These are phyloP conservation scores for Onychomys torridus DNA, from an alignment of 2,797 vertebrate genomes.

Conservation along the genomic window DNA sequence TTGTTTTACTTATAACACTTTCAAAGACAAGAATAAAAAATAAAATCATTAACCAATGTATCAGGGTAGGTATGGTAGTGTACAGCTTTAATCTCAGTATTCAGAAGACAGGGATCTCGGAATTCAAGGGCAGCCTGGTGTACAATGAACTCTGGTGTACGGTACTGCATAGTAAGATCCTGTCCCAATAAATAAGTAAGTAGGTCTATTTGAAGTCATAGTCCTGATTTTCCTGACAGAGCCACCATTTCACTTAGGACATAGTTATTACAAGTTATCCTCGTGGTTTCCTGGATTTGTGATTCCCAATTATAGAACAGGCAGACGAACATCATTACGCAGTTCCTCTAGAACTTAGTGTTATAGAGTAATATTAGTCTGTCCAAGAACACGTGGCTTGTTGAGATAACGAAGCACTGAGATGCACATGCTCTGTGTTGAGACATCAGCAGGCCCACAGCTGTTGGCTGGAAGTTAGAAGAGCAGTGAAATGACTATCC, in stretches of 20 bases:
- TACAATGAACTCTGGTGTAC: background rate
- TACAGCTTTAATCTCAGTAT: background rate
- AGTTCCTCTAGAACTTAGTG: slow-evolving; percentile 28
- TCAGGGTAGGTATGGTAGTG: background rate
- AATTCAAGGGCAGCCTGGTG: background rate
- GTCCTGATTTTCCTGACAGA: slow-evolving; percentile 50
- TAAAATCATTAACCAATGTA: background rate
- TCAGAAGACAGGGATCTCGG: background rate
- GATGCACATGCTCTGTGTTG: background rate
- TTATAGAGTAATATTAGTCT: too few species aligned
- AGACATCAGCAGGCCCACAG: background rate
- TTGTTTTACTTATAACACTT: slow-evolving; percentile 32
- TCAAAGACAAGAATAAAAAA: slow-evolving; percentile 55
- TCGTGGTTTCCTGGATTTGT: slow-evolving; percentile 37
- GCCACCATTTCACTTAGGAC: slow-evolving; percentile 9
- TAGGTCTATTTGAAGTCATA: slow-evolving; percentile 13
- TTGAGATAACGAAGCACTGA: background rate
- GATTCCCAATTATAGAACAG: background rate
- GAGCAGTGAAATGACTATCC: slow-evolving; percentile 48
- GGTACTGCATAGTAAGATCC: background rate
- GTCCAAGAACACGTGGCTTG: slow-evolving; percentile 31
- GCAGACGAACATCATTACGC: slow-evolving; percentile 13
- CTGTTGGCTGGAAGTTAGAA: slow-evolving; percentile 2
- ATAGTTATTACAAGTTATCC: background rate
- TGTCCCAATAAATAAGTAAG: background rate